phyloP scores from a whole-genome alignment of 1,140 invertebrate species.

The Drosophila sturtevanti region DNA sequence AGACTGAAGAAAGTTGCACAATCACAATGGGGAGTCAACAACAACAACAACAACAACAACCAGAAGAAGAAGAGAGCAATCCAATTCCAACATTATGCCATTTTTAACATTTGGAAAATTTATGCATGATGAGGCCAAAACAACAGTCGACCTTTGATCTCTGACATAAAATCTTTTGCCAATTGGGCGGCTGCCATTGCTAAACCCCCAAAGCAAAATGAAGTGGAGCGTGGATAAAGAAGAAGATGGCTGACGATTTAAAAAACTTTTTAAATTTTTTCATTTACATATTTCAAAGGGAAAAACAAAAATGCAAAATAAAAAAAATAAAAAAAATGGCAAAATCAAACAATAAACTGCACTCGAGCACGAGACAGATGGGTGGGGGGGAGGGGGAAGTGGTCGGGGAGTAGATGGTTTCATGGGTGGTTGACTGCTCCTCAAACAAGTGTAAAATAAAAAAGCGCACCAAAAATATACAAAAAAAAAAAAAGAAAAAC shows the following conservation, averaged over 20 bases:
- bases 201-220: slow-evolving; percentile 2
- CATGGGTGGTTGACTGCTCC: not conserved
- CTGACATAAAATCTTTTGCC: slow-evolving; percentile 25
- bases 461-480: not conserved
- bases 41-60: not conserved
- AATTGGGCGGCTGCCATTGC: slow-evolving; percentile 65
- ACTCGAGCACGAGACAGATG: slow-evolving; percentile 60
- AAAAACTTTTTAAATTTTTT: slow-evolving; percentile 53
- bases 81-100: slow-evolving; percentile 30
- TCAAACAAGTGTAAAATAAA: slow-evolving; percentile 20
- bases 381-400: not conserved
- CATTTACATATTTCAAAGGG: slow-evolving; percentile 74
- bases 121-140: slow-evolving; percentile 48
- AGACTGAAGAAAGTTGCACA: slow-evolving; percentile 63
- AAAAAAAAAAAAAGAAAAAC: not conserved
- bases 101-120: slow-evolving; percentile 52
- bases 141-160: slow-evolving; percentile 57
- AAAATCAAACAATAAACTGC: slow-evolving; percentile 81
- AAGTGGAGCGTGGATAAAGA: slow-evolving; percentile 26
- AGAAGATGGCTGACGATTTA: slow-evolving; percentile 64
- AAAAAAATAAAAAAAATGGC: slow-evolving; percentile 58
- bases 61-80: not conserved
- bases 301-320: slow-evolving; percentile 41
- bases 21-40: slow-evolving; percentile 51
- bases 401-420: no score